Evolutionary conservation across 1,140 invertebrate species (phyloP).

Genomic region (Diorhabda sublineata): DNA sequence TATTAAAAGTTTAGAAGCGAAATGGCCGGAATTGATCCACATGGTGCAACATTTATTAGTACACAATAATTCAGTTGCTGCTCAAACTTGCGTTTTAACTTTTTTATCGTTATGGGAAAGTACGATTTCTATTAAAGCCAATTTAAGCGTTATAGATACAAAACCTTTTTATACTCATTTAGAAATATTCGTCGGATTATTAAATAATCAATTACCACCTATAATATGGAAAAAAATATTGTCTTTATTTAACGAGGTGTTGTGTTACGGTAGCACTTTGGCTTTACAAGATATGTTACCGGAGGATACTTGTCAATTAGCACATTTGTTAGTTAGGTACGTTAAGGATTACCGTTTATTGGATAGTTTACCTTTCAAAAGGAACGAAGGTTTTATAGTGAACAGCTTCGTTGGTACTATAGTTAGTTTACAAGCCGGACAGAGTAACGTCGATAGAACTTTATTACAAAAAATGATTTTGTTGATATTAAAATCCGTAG

Average conservation of each 20-base stretch:
- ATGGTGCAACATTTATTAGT: slow-evolving; percentile 59
- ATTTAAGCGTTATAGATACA: slow-evolving; percentile 81
- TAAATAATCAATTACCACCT: slow-evolving; percentile 67
- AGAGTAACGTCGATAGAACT: slow-evolving; percentile 60
- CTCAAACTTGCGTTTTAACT: slow-evolving; percentile 69
- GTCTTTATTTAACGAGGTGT: slow-evolving; percentile 79
- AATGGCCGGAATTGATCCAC: slow-evolving; percentile 73
- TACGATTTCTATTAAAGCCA: slow-evolving; percentile 87
- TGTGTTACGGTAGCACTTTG: slow-evolving; percentile 85
- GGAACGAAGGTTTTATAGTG: slow-evolving; percentile 40
- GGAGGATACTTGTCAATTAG: slow-evolving; percentile 80
- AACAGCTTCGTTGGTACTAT: slow-evolving; percentile 45
- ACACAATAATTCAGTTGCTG: slow-evolving; percentile 53
- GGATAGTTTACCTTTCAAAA: slow-evolving; percentile 59
- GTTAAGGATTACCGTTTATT: slow-evolving; percentile 79
- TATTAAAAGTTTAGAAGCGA: slow-evolving; percentile 76
- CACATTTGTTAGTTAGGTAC: slow-evolving; percentile 76
- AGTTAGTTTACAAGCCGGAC: slow-evolving; percentile 29
- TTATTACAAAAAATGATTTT: slow-evolving; percentile 80
- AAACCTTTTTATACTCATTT: slow-evolving; percentile 83
- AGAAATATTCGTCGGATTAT: slow-evolving; percentile 71
- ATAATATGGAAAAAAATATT: slow-evolving; percentile 80
- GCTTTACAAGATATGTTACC: slow-evolving; percentile 80
- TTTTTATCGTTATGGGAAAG: slow-evolving; percentile 84
- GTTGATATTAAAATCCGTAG: slow-evolving; percentile 80